phyloP scores from a whole-genome alignment of 2,113 vertebrate genomes.

The Zosterops hypoxanthus region DNA sequence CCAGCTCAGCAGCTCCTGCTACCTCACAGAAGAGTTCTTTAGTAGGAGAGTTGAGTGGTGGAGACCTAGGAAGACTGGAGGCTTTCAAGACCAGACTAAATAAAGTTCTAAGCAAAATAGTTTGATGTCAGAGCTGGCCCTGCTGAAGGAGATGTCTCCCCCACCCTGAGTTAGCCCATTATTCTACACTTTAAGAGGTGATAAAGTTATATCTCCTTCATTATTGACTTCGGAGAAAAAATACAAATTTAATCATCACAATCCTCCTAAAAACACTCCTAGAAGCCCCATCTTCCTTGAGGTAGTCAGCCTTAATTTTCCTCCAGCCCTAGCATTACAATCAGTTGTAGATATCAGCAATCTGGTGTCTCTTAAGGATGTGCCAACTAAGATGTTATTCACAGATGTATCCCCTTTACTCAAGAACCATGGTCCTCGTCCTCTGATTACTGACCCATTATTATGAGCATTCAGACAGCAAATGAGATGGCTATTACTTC shows the following conservation, averaged over 20 bases:
- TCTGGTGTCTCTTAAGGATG: background rate
- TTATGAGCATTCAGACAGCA: background rate
- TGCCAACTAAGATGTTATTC: background rate
- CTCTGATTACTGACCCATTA: background rate
- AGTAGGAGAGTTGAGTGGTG: background rate
- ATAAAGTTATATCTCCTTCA: background rate
- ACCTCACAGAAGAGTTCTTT: background rate
- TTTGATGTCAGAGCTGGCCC: background rate
- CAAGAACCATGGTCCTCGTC: background rate
- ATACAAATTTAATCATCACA: background rate
- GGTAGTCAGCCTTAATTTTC: background rate
- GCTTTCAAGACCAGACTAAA: background rate
- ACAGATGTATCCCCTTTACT: background rate
- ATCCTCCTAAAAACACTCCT: background rate
- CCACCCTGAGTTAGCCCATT: background rate
- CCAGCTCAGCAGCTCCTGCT: background rate
- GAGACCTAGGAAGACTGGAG: background rate
- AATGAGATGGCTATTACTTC: background rate
- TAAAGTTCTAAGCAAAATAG: background rate
- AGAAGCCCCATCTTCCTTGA: background rate
- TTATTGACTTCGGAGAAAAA: background rate
- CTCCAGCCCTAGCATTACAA: background rate
- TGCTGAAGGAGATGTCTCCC: background rate
- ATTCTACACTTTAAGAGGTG: background rate
- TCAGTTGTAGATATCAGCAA: background rate